phyloP scores from a whole-genome alignment of 1,140 invertebrate species.

The Sycophaga agraensis region DNA sequence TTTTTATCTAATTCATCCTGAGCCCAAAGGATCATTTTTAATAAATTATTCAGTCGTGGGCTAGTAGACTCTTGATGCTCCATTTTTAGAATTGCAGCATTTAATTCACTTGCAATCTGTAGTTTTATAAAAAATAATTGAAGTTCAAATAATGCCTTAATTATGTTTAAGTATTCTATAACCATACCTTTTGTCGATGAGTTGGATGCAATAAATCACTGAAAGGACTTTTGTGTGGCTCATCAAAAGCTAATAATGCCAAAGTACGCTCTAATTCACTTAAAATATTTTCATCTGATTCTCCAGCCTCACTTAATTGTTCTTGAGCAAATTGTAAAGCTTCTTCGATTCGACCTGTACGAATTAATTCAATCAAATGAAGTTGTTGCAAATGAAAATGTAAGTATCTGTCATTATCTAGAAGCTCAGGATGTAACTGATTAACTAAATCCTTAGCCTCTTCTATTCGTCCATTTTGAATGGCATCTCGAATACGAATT shows the following conservation, averaged over 20 bases:
- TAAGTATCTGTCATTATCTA: conserved; percentile 93
- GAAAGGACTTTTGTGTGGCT: conserved; percentile 92
- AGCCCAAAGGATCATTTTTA: conserved; percentile 93
- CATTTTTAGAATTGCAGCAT: conserved; percentile 91
- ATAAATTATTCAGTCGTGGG: conserved; percentile 84
- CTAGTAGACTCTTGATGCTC: conserved; percentile 87
- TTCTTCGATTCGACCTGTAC: conserved; percentile 87
- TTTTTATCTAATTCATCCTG: conserved; percentile 94
- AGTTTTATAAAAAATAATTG: conserved; percentile 34
- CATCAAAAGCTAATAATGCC: conserved; percentile 94
- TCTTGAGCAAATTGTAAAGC: conserved; percentile 95
- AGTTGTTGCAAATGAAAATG: conserved; percentile 97
- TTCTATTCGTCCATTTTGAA: conserved; percentile 90
- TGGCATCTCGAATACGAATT: conserved; percentile 91
- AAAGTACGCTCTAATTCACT: conserved; percentile 83
- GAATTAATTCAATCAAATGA: conserved; percentile 91
- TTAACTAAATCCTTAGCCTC: conserved; percentile 93
- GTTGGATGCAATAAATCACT: conserved; percentile 90
- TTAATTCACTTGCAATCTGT: conserved; percentile 94
- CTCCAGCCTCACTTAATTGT: conserved; percentile 88
- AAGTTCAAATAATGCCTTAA: not conserved
- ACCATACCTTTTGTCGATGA: conserved; percentile 85
- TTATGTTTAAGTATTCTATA: not conserved
- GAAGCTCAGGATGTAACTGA: conserved; percentile 88
- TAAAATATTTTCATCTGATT: conserved; percentile 79